Evolutionary conservation across 2,888 invertebrate genomes (phyloP).

Genomic region (Tipula helvola): DNA sequence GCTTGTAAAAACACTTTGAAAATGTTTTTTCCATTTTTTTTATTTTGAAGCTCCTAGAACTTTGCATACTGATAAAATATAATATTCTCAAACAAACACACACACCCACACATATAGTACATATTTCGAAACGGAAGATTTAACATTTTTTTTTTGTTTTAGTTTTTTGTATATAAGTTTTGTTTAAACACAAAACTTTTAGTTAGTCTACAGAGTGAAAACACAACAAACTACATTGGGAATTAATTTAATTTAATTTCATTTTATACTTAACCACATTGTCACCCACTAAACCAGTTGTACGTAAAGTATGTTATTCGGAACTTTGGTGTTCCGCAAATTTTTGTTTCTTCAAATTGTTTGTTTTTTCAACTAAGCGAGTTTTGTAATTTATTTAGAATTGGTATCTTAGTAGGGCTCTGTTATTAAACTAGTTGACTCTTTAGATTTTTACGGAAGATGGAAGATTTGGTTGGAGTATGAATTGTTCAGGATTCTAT

Average conservation of each 20-base stretch:
- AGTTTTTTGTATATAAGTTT: neutral
- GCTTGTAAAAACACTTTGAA: neutral
- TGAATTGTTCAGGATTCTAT: no score
- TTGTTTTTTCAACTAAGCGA: no score
- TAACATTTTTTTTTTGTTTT: neutral
- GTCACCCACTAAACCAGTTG: neutral
- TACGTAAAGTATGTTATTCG: neutral
- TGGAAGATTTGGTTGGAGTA: no score
- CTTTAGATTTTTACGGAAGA: no score
- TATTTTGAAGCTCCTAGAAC: neutral
- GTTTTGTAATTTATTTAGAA: no score
- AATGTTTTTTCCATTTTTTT: neutral
- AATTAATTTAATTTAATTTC: neutral
- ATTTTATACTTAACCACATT: neutral
- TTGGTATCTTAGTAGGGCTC: no score
- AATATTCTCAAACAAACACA: no score
- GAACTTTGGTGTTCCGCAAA: neutral
- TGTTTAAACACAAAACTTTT: neutral
- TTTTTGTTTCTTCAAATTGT: no score
- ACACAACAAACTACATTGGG: neutral
- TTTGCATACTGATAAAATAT: neutral
- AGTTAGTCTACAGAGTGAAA: neutral
- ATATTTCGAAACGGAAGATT: neutral
- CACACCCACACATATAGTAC: no score
- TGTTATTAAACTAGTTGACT: no score